Base-by-base conservation (phyloP, 2,888 invertebrate species). In the Aporophyla lueneburgensis region DNA sequence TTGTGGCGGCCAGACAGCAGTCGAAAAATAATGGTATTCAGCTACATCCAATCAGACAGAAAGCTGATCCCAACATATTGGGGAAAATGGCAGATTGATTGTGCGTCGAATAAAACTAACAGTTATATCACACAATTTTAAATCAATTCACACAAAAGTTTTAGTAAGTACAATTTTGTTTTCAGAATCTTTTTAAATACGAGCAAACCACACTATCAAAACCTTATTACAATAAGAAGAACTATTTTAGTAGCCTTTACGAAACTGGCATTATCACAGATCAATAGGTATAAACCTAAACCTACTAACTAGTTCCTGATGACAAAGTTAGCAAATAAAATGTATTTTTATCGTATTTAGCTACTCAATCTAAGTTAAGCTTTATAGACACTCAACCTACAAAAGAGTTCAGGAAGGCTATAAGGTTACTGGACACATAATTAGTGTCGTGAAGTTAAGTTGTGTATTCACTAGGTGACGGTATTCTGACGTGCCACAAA, bases 381-480 rank as follows among this genome's bases (percentile, higher is more conserved):
- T 81, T 68, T 81, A 78, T 56, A 14, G 62, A 49, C 43, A 51
- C 70, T 76, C 62, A 71, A 71, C 24, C 51, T 24, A 71, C 33
- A 40, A 61, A 76, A 67, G 58, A 67, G 58, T 71, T 70, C n/a
- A 54, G 21, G 10, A 58, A 40, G 16, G 53, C 49, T 82, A n/a
- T 70, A 62, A 69, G 61, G 43, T 14, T 49, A 21, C 78, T 63
- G n/a, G n/a, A 66, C 12, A 62, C 53, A 40, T 62, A 70, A 59
- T 54, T 46, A 54, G 66, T 62, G 27, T 58, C 66, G 49, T 73
- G 49, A 61, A 68, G 16, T 53, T 53, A 69, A 77, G 71, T 46
- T 54, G 54, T 27, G 58, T 68, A 21, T 67, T 58, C 53, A 71
- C 62, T 33, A 51, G 24, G 24, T 65, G 24, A 76, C 21, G 21